phyloP scores from a whole-genome alignment of 2,113 vertebrate species.

The Hepsetus odoe region DNA sequence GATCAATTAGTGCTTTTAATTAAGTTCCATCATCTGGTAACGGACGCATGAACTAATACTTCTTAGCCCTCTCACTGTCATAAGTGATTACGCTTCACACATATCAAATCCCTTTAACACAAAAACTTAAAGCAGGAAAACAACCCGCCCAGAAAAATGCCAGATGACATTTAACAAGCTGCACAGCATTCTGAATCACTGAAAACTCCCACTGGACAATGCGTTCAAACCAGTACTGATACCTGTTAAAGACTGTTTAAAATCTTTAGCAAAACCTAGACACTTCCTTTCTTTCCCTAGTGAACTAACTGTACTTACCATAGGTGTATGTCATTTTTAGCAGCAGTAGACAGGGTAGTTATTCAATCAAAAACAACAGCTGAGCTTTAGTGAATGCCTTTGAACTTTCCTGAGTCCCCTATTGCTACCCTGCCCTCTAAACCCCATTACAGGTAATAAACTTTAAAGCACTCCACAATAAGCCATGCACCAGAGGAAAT shows the following conservation, averaged over 20 bases:
- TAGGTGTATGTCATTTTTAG: conserved; percentile 80
- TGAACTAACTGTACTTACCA: conserved; percentile 68
- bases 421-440: conserved; percentile 90
- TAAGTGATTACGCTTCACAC: conserved; percentile 38
- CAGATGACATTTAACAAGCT: not conserved
- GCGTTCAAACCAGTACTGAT: not conserved
- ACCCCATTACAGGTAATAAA: conserved; percentile 99
- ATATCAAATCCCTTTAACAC: conserved; percentile 25
- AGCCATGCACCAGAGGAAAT: conserved; percentile 91
- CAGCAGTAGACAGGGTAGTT: conserved; percentile 66
- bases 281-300: not conserved
- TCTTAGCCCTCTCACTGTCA: conserved; percentile 49
- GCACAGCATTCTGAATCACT: not conserved
- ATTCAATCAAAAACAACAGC: conserved; percentile 88
- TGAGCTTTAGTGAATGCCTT: conserved; percentile 89
- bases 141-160: not conserved
- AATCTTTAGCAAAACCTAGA: too few relatives aligned
- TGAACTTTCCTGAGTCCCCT: conserved; percentile 96
- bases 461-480: conserved; percentile 97
- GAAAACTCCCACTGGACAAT: not conserved
- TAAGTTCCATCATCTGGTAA: conserved; percentile 78
- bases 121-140: conserved; percentile 4
- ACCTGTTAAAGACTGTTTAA: too few relatives aligned
- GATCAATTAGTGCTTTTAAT: conserved; percentile 82
- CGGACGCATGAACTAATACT: conserved; percentile 62